Evolutionary conservation across 2,888 invertebrate species (phyloP), one percentile per base, ranked within the genome.

Genomic region (Mythimna impura): DNA sequence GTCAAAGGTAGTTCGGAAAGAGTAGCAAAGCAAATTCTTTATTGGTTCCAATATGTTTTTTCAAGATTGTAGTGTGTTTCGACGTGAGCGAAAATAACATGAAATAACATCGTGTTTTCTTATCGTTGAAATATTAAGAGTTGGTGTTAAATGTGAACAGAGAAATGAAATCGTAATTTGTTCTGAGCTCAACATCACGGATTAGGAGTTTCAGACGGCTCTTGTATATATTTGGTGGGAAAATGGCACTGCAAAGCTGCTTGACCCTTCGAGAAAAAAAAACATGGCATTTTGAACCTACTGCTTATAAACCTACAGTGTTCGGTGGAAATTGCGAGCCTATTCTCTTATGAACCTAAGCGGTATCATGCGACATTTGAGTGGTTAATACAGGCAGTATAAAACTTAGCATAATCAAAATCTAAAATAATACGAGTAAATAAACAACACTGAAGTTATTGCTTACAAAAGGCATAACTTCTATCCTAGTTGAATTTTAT

Each of bases 341-440:
- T 47, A 47, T 47, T 47, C 17, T 47, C 47, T 47, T 47, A 47
- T 47, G 47, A 47, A 47, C 47, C 17, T 47, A 47, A 20, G 6
- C 47, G 47, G 47, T 7, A 47, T 47, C 47, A 47, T 17, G 47
- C 47, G 17, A 47, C 47, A 47, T 47, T 47, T 20, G 47, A 47
- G 17, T 7, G 47, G 47, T 6, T 14, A 71, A 75, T 65, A 67
- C 63, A 71, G 54, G 34, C 64, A 54, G 34, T 81, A 80, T 77
- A 73, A 81, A 81, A 68, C 77, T 76, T 80, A 80, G 20, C 50
- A 36, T 64, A 71, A 62, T 9, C 36, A n/a, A 69, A 58, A 63
- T 58, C 52, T 77, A 64, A 34, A 57, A 54, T 50, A 55, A 47
- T 20, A 47, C 47, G 17, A 47, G 54, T 54, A 72, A 54, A 54